Conservation (phyloP, 1,140 invertebrate species). For the Drosophila athabasca region DNA sequence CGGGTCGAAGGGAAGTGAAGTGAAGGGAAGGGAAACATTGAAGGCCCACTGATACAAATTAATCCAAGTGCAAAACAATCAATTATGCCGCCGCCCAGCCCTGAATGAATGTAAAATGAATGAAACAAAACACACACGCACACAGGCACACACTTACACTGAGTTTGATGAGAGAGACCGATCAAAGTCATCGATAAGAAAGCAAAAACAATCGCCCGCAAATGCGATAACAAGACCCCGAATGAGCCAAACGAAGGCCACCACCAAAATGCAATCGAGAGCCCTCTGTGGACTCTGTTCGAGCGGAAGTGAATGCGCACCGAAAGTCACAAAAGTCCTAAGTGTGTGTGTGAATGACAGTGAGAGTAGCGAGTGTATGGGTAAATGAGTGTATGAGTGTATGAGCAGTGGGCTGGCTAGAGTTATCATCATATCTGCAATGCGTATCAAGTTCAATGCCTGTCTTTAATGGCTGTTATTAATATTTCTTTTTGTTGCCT, state of each 20-base stretch:
- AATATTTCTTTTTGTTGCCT: conserved; percentile 7
- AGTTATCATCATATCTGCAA: conserved; percentile 22
- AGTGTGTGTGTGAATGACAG: not conserved
- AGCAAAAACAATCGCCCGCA: conserved; percentile 11
- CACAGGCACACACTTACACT: not conserved
- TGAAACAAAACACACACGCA: conserved; percentile 14
- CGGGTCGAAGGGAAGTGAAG: no score
- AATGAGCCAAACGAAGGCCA: no score
- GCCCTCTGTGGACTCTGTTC: conserved; percentile 33
- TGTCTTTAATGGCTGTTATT: conserved; percentile 46
- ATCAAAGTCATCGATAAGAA: conserved; percentile 24
- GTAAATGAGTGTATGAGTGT: not conserved
- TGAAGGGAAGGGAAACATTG: not conserved
- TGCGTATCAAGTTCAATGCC: conserved; percentile 55
- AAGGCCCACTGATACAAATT: conserved; percentile 2
- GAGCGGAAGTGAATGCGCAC: conserved; percentile 41
- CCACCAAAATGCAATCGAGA: conserved; percentile 17
- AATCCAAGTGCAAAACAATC: conserved; percentile 67
- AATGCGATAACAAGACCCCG: conserved; percentile 2
- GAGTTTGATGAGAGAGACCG: not conserved
- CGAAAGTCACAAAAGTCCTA: conserved; percentile 7
- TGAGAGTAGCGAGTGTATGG: not conserved
- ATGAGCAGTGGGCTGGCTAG: conserved; percentile 2
- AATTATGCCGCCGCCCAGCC: conserved; percentile 41
- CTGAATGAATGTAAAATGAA: conserved; percentile 22